Conservation (phyloP, 1,140 invertebrate genomes). For the Eriosoma lanigerum region DNA sequence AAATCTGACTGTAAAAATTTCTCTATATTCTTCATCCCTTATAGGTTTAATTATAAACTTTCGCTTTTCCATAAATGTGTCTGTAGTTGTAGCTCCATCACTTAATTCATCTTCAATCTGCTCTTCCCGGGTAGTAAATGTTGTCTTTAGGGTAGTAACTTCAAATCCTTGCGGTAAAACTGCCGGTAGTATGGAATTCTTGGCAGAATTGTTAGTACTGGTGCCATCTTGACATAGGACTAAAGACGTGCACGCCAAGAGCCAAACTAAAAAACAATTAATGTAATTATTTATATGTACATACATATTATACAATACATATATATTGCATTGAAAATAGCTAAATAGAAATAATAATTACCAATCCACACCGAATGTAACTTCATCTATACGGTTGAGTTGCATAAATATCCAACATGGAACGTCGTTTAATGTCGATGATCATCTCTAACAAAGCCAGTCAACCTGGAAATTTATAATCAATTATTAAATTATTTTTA, state of each 20-base stretch:
- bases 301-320: too few relatives aligned
- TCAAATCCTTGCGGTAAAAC: slow-evolving; percentile 2
- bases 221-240: slow-evolving; percentile 37
- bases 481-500: not conserved
- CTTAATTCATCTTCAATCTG: slow-evolving; percentile 42
- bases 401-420: not conserved
- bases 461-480: slow-evolving; percentile 19
- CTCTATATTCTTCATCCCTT: slow-evolving; percentile 2
- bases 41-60: not conserved
- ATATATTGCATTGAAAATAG: too few relatives aligned
- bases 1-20: not conserved
- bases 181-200: slow-evolving; percentile 1
- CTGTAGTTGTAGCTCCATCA: slow-evolving; percentile 7
- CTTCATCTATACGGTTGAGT: slow-evolving; percentile 35
- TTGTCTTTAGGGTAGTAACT: not conserved
- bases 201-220: not conserved
- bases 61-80: slow-evolving; percentile 14
- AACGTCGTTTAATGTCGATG: slow-evolving; percentile 12
- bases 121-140: not conserved
- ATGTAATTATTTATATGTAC: not conserved
- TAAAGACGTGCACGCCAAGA: slow-evolving; percentile 32
- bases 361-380: slow-evolving; percentile 24
- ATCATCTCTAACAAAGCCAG: not conserved
- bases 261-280: slow-evolving; percentile 14
- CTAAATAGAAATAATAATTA: not conserved